Base-by-base conservation (phyloP, 2,797 vertebrate genomes). In the Falco concolor region DNA sequence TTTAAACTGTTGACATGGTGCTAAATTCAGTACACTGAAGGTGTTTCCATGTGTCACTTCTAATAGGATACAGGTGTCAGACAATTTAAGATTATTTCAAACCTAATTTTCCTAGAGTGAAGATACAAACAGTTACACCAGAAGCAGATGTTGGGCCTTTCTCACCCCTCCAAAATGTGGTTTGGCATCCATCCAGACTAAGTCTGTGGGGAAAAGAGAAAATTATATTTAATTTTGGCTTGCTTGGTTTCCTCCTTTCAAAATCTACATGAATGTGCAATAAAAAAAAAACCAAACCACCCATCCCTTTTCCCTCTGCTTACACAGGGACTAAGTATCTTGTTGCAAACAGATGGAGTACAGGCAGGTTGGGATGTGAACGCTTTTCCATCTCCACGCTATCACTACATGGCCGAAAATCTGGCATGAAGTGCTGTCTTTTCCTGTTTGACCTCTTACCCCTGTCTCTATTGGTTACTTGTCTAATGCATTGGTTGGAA, bases 31-130 rank as follows among this genome's bases (percentile, higher is more conserved):
- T 93, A 91, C 0, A 22, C 84, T 90, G 93, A 95, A 96, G 95
- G 95, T 97, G 95, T 97, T 97, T 97, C 96, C 83, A 69, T 95
- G 84, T 97, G 95, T 97, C 97, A 96, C 80, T 95, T 96, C 94
- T 97, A 97, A 97, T 97, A 96, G 95, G 94, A 96, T 97, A 96
- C 97, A 97, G 95, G 96, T 97, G 96, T 96, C 93, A 94, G 87
- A 93, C 64, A 95, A 93, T 93, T 94, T 90, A 82, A 97, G 94
- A 97, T 95, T 95, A 96, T 95, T 97, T 97, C 97, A 97, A 93
- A 97, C 94, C 93, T 96, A 89, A 97, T 97, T 97, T 97, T 96
- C 88, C 68, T 96, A 60, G 72, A 93, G 81, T 72, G 91, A 97
- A 97, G 96, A 93, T 96, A 93, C 89, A 94, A 96, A 96, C 91